Evolutionary conservation across 1,140 invertebrate species (phyloP), one percentile per base, ranked within the genome.

Genomic region (Aphelenchoides avenae): DNA sequence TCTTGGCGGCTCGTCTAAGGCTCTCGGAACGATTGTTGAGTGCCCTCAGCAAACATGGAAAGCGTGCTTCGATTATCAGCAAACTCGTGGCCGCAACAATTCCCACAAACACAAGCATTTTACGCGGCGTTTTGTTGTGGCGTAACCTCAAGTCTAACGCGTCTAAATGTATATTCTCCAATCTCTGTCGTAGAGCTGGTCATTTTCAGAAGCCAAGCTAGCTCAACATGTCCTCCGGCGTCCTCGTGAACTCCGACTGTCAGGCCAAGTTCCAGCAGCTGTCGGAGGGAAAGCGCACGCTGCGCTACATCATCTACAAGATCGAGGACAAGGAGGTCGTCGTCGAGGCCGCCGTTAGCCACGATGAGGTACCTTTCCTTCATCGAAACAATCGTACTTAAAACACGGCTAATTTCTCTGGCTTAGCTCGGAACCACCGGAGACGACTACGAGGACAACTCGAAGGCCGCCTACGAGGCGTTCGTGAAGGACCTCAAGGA

Each of bases 361-460:
- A 60, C 34, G 74, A 69, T 24, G 68, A 75, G 22, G 65, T 72
- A 62, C 13, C 7, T 63, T 7, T 60, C 2, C 18, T 29, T 59
- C 11, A 36, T 36, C 18, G 34, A 36, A 36, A 18, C 11, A 36
- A 36, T 36, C 34, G 13, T 36, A 13, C 11, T 36, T 36, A 36
- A 18, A 36, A 36, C 13, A 36, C 42, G 20, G 1, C 22, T 34
- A 26, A 49, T 31, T 44, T 15, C 3, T 22, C 22, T 30, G 13
- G 33, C 58, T 9, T 37, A 64, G 50, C 47, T 71, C 31, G 66
- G 57, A 3, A 22, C 57, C 20, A 40, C 33, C 11, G 63, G 49
- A 29, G 72, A 71, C 27, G 71, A 75, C 33, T 73, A 75, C 50
- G 74, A 77, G 9, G 70, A 75, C 47, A 77, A 73, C 18, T 77